These are phyloP conservation scores for Planococcus citri DNA, from an alignment of 1,140 invertebrate species.

Conservation along the genomic window DNA sequence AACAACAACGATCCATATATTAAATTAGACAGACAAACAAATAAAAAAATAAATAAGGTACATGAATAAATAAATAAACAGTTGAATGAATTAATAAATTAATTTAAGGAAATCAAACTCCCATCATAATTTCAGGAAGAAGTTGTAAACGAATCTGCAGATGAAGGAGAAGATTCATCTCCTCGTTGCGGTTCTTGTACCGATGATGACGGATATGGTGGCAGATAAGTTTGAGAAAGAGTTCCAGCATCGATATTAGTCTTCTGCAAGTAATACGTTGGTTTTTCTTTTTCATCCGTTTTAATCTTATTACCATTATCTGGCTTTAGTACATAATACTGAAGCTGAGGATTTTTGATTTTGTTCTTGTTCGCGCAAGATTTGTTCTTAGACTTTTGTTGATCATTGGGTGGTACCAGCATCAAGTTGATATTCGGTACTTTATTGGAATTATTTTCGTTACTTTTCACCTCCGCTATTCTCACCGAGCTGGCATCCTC, in stretches of 20 bases:
- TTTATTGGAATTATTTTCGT: background rate
- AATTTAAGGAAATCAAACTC: no score
- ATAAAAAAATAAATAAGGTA: no score
- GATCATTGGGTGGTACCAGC: background rate
- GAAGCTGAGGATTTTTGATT: background rate
- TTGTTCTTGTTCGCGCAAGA: background rate
- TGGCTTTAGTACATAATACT: background rate
- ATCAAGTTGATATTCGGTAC: conserved; percentile 3
- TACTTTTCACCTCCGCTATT: background rate
- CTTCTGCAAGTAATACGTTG: background rate
- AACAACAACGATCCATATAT: no score
- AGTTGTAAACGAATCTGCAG: no score
- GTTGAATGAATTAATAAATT: no score
- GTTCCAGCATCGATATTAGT: background rate
- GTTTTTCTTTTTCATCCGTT: background rate
- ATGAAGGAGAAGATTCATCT: no score
- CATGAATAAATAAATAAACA: no score
- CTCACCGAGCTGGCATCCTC: no score
- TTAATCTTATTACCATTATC: background rate
- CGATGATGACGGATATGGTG: background rate
- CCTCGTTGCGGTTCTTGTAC: no score
- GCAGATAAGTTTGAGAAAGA: background rate
- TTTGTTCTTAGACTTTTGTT: background rate
- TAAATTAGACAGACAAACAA: no score
- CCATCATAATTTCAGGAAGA: no score